Conservation (phyloP, 2,888 invertebrate genomes). For the Leucophenga maculata region DNA sequence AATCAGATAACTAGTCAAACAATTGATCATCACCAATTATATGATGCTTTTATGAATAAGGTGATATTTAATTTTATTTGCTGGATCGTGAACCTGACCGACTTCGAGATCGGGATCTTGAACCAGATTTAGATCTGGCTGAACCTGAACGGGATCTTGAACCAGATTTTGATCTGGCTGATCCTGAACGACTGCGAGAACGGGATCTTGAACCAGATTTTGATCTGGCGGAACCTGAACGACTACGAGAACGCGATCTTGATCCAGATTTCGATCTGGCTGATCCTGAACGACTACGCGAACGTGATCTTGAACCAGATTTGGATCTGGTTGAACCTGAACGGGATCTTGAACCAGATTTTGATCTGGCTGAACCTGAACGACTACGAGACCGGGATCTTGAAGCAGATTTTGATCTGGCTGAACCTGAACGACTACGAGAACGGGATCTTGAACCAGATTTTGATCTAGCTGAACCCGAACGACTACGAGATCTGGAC, state of each 20-base stretch:
- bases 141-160: conserved; percentile 50
- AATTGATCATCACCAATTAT: too few species aligned
- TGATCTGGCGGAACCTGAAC: conserved; percentile 47
- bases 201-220: conserved; percentile 42
- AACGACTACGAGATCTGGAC: conserved; percentile 40
- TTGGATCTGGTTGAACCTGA: conserved; percentile 21
- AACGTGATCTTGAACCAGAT: neutral
- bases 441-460: conserved; percentile 38
- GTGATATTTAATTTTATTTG: neutral
- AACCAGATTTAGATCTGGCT: conserved; percentile 48
- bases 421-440: conserved; percentile 46
- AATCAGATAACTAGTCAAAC: too few species aligned
- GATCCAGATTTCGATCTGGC: conserved; percentile 57
- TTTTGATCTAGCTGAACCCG: conserved; percentile 44
- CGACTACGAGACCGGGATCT: conserved; percentile 70
- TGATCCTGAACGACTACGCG: conserved; percentile 44
- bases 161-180: conserved; percentile 25
- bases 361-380: neutral
- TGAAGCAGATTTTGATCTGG: conserved; percentile 53
- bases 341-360: conserved; percentile 29
- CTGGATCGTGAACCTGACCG: conserved; percentile 30
- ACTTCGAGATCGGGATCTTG: conserved; percentile 71
- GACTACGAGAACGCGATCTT: conserved; percentile 70
- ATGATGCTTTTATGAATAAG: too few species aligned
- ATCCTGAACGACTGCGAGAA: conserved; percentile 60